phyloP scores from a whole-genome alignment of 2,888 invertebrate genomes.

The Pharmacophagus antenor region DNA sequence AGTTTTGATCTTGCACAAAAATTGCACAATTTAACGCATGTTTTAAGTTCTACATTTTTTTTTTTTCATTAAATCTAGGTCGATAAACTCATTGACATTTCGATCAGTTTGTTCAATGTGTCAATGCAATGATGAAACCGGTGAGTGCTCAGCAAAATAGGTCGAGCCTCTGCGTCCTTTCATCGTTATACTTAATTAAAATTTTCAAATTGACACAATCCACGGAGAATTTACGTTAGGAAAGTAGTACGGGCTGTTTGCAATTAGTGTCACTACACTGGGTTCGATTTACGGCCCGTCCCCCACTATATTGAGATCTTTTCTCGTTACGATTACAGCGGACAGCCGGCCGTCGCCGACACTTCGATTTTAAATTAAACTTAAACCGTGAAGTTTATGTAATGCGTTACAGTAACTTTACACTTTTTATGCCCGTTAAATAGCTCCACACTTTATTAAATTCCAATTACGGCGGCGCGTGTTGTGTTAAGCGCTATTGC shows the following conservation, averaged over 20 bases:
- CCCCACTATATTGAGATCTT: slow-evolving; percentile 8
- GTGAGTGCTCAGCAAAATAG: slow-evolving; percentile 5
- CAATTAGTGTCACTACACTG: slow-evolving; percentile 7
- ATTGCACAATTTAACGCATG: not conserved
- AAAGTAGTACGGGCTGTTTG: not conserved
- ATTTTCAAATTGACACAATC: slow-evolving; percentile 4
- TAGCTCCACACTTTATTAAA: not conserved
- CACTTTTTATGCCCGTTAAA: not conserved
- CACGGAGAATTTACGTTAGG: not conserved
- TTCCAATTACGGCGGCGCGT: not conserved
- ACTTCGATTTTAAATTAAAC: not conserved
- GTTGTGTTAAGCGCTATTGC: not conserved
- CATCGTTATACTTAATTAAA: slow-evolving; percentile 18
- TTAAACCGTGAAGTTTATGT: slow-evolving; percentile 4
- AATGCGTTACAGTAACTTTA: slow-evolving; percentile 3
- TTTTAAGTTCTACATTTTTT: not conserved
- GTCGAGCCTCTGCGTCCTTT: slow-evolving; percentile 14
- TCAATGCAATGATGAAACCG: slow-evolving; percentile 13
- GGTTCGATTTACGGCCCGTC: not conserved
- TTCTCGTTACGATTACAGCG: slow-evolving; percentile 13
- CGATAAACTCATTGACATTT: not conserved
- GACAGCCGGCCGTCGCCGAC: slow-evolving; percentile 2
- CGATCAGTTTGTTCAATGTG: slow-evolving; percentile 3
- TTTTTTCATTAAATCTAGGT: slow-evolving; percentile 12
- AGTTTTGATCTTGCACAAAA: not conserved